Base-by-base conservation (phyloP, 2,888 invertebrate species). In the Eremobia ochroleuca region DNA sequence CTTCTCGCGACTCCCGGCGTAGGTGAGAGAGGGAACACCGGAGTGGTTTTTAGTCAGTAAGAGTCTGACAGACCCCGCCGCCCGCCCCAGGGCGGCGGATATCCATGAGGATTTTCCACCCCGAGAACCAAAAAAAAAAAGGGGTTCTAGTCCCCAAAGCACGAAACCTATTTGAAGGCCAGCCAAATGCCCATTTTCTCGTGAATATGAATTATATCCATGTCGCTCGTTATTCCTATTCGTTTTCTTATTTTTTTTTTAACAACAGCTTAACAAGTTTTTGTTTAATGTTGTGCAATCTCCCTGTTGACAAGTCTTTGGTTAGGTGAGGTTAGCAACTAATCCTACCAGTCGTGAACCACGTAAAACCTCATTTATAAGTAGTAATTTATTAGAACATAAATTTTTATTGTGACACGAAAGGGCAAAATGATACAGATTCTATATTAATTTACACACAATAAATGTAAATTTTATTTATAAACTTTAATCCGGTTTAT, bases 271-370 rank as follows among this genome's bases (percentile, higher is more conserved):
- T 4, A 59, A 37, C n/a, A 0, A 0, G n/a, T 31, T 59, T 49
- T 70, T 40, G 4, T 71, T 34, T 21, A 79, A 59, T 52, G 3
- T 81, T 77, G 13, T 37, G 61, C 34, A 43, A 73, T 55, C 5
- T 8, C 25, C 34, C 1, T 34, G 15, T 31, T 46, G 52, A 46
- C 31, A n/a, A 31, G 25, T 34, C 3, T 40, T 34, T 28, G 8
- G 34, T 28, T 49, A 11, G 0, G n/a, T 52, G n/a, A 70, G n/a
- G 25, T 65, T 40, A 67, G 18, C 43, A 40, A 40, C 2, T 40
- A n/a, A n/a, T 9, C 2, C 11, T 0, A 79, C 37, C 8, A 43
- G 25, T 52, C 25, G 0, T 52, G 15, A 64, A 55, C 5, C 9
- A 28, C 2, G 18, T 25, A 55, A 0, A 28, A 25, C 11, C 11